Percentiles rank a stretch among this genome's conserved stretches.
Conservation (phyloP, 1,140 invertebrate genomes). For the Drosophila ohnishii region DNA sequence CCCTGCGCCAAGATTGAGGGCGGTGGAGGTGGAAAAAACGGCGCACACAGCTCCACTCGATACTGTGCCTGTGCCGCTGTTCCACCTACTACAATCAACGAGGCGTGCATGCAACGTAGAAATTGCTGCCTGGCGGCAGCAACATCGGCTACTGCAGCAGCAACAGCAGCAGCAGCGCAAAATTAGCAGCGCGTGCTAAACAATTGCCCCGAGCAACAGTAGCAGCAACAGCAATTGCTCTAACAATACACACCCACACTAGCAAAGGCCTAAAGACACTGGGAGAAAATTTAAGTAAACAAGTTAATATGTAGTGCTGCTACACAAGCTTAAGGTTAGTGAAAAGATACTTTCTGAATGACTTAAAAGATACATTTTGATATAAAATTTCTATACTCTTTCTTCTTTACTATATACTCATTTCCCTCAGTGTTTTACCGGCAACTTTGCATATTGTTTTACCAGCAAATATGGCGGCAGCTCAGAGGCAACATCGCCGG, state of each 20-base stretch:
- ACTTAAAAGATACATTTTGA: background rate
- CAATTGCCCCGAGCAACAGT: slow-evolving; percentile 67
- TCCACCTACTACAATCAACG: slow-evolving; percentile 80
- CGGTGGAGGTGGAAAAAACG: background rate
- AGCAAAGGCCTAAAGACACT: background rate
- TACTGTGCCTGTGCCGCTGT: slow-evolving; percentile 1
- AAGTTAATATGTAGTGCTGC: too few relatives aligned
- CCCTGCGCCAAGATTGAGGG: slow-evolving; percentile 19
- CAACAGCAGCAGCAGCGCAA: slow-evolving; percentile 54
- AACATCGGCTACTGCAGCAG: slow-evolving; percentile 32
- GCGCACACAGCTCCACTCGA: background rate
- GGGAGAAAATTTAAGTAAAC: background rate
- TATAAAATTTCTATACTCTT: background rate
- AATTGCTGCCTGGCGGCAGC: slow-evolving; percentile 67
- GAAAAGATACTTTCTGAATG: background rate
- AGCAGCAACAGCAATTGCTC: slow-evolving; percentile 30
- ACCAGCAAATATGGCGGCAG: slow-evolving; percentile 75
- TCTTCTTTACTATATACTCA: too few relatives aligned
- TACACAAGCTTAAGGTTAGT: too few relatives aligned
- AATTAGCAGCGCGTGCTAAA: slow-evolving; percentile 81
- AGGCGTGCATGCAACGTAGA: slow-evolving; percentile 79
- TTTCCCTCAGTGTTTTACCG: slow-evolving; percentile 3
- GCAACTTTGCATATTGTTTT: slow-evolving; percentile 71
- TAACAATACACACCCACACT: slow-evolving; percentile 51
- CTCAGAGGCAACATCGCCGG: slow-evolving; percentile 49